Evolutionary conservation across 2,797 vertebrate genomes (phyloP), one percentile per base, ranked within the genome.

Genomic region (Menidia menidia): DNA sequence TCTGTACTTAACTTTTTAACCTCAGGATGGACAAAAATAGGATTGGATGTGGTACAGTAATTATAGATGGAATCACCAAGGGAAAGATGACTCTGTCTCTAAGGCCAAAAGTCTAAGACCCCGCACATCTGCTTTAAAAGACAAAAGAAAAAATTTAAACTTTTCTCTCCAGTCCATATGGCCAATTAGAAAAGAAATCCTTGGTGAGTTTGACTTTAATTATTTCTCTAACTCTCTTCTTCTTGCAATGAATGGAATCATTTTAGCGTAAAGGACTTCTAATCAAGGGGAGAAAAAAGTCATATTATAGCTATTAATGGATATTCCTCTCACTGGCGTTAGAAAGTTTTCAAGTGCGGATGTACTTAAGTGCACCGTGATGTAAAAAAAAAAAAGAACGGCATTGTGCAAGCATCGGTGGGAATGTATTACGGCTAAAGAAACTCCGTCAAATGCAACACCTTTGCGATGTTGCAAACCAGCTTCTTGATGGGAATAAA

Each of bases 121-220:
- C 71, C 15, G 66, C 82, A 87, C 92, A 93, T 93, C 92, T 93
- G 92, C 87, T 91, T 87, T 89, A 81, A 89, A 92, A 91, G 92
- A 92, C 90, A 89, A 91, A 92, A 90, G 87, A 85, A 88, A 88
- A 87, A 87, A 89, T 85, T 90, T 80, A 84, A 92, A 92, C 85
- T 90, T 92, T 89, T 87, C 86, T 89, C 91, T 89, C 88, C 84
- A 87, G 83, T 92, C 89, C 93, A 95, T 94, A 92, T 94, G 93
- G 93, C 89, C 91, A 93, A 94, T 94, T 93, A 94, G 82, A 89
- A 80, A 69, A 79, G 78, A 90, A 90, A 72, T 91, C 94, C 92
- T 93, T 84, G 32, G 91, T 92, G 94, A 89, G 77, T 91, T 89
- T 88, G 64, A 44, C 84, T 83, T 91, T 89, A 91, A 91, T 90